Evolutionary conservation across 2,797 vertebrate genomes (phyloP), one percentile per base, ranked within the genome.

Genomic region (Paguma larvata): DNA sequence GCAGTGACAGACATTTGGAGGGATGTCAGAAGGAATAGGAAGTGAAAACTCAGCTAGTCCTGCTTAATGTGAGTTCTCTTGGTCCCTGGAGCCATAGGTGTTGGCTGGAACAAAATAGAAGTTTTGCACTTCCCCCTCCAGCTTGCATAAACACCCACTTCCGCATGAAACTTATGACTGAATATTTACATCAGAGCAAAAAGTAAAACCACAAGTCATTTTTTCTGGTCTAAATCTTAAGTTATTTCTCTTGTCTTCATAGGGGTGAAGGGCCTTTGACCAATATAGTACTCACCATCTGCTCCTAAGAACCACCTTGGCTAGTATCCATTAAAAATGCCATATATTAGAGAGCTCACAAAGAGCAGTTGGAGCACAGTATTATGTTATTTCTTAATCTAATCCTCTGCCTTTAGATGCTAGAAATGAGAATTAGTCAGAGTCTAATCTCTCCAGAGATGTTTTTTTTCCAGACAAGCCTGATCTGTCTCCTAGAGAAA

Each of bases 391-490:
- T 96, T 97, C 72, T 94, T 97, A 98, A 97, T 98, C 96, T 87
- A 97, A 96, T 98, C 91, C 46, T 86, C 84, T 96, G 85, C 83
- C 70, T 97, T 96, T 89, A 93, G 89, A 98, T 96, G 86, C 96
- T 97, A 91, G 95, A 97, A 97, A 96, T 93, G 93, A 97, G 89
- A 98, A 97, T 98, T 96, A 97, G 87, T 98, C 95, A 94, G 82
- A 91, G 53, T 95, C 79, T 95, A 96, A 97, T 97, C 84, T 97
- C 96, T 96, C 85, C 70, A 91, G 89, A 94, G 96, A 97, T 96
- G 65, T 86, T 97, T 97, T 86, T 94, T 97, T 98, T 97, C 75
- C 96, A 97, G 65, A 75, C 94, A 97, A 95, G 86, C 86, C 70
- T 97, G 48, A 19, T 96, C 80, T 96, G 83, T 97, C 93, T 96